These are phyloP conservation scores for Chiloscyllium punctatum DNA, from an alignment of 2,797 vertebrate genomes.

Conservation along the genomic window DNA sequence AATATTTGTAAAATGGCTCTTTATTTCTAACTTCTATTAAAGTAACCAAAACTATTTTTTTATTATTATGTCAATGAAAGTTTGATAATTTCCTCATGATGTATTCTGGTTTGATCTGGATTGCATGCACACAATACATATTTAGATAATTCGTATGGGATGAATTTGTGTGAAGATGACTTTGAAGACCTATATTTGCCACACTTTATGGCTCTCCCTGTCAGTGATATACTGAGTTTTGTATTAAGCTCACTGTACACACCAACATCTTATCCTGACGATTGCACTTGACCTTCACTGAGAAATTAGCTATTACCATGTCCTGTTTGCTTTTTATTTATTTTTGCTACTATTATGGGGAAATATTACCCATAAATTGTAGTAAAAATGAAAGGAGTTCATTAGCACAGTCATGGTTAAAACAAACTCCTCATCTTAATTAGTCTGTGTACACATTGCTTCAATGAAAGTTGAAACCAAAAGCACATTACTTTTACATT, in stretches of 20 bases:
- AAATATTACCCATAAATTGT: neutral
- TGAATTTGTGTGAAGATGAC: neutral
- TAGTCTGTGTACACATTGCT: neutral
- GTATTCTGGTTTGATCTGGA: neutral
- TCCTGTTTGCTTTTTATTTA: neutral
- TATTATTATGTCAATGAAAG: neutral
- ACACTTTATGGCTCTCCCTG: neutral
- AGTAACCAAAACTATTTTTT: neutral
- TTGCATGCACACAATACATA: neutral
- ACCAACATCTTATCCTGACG: slow-evolving; percentile 14
- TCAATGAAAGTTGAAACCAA: neutral
- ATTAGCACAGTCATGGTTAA: slow-evolving; percentile 25
- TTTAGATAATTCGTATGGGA: neutral
- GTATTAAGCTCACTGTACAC: neutral
- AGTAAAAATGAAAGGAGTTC: slow-evolving; percentile 11
- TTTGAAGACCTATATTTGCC: neutral
- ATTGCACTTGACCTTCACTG: neutral
- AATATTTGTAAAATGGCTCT: neutral
- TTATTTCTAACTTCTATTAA: neutral
- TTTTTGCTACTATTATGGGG: neutral
- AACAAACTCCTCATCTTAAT: slow-evolving; percentile 18
- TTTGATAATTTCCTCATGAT: neutral
- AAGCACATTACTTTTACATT: neutral
- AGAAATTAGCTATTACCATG: slow-evolving; percentile 27
- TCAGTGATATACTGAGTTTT: neutral